Base-by-base conservation (phyloP, 2,888 invertebrate species). In the Drosophila putrida region DNA sequence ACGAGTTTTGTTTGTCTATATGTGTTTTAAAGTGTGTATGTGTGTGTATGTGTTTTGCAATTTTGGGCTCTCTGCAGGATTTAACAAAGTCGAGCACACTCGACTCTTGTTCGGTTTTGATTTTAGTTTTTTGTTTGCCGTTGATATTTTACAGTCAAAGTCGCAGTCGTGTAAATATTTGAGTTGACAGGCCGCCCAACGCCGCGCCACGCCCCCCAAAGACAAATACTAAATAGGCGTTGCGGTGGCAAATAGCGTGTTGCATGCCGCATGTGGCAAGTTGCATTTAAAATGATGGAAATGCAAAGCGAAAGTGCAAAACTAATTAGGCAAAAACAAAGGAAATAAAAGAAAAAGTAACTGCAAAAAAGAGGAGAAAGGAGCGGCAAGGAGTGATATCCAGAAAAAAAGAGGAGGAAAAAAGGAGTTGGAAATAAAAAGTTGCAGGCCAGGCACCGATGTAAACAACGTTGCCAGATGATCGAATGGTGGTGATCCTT, bases 401-500 rank as follows among this genome's bases (percentile, higher is more conserved):
- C 13, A 58, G 54, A 1, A 38, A 43, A 13, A 58, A 53, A 31
- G 2, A 15, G 36, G 10, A 47, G 36, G 31, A 0, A 5, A 31
- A 15, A 4, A 49, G 33, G 31, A 31, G n/a, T 27, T n/a, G 6
- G 15, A 39, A 39, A n/a, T n/a, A n/a, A 27, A 27, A 28, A 43
- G 41, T 39, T 33, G 54, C 49, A 49, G 54, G 43, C 43, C 54
- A 43, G 54, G 20, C 43, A 78, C 67, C 78, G 66, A 82, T 85
- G 82, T 80, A 77, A 85, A 71, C 82, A 60, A 67, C 51, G 76
- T 66, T 46, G 63, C 90, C 92, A 91, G 91, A 92, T 92, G 92
- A 92, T 92, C 92, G 92, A 92, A 93, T 93, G 93, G 93, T 93
- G 91, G 93, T 93, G 91, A 93, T 93, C 91, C 91, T 93, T 90